Evolutionary conservation across 2,888 invertebrate species (phyloP).

Genomic region (Empis stercorea): DNA sequence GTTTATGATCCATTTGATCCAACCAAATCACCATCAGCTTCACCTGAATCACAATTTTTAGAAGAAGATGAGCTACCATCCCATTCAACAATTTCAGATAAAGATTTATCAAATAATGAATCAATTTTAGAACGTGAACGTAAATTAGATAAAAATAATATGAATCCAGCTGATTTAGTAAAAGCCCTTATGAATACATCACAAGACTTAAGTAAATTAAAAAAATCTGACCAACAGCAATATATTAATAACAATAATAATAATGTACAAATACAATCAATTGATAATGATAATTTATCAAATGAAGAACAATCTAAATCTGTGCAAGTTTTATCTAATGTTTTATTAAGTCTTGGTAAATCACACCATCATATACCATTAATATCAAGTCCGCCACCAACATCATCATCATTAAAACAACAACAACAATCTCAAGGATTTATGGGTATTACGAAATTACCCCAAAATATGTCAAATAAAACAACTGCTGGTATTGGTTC

Average conservation of each 20-base stretch:
- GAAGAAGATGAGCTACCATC: constrained; percentile 11
- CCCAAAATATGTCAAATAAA: background rate
- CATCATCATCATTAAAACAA: constrained; percentile 17
- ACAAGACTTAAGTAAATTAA: background rate
- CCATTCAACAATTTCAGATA: constrained; percentile 9
- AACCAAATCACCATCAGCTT: constrained; percentile 52
- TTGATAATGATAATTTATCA: constrained; percentile 14
- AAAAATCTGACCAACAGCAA: no score
- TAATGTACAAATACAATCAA: constrained; percentile 12
- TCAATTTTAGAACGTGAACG: constrained; percentile 1
- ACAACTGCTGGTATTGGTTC: constrained; percentile 19
- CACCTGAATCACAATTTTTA: constrained; percentile 30
- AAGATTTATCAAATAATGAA: constrained; percentile 16
- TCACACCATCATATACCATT: constrained; percentile 25
- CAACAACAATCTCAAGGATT: constrained; percentile 24
- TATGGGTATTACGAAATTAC: constrained; percentile 15
- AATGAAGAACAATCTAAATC: constrained; percentile 21
- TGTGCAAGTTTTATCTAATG: constrained; percentile 27
- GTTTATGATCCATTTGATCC: constrained; percentile 88
- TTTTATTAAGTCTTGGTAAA: constrained; percentile 16
- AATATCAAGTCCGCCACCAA: constrained; percentile 29
- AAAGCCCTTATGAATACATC: constrained; percentile 42
- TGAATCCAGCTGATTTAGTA: constrained; percentile 45
- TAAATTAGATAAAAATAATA: constrained; percentile 11
- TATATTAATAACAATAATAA: background rate